Evolutionary conservation across 2,797 vertebrate genomes (phyloP).

Genomic region (Mus minutoides): DNA sequence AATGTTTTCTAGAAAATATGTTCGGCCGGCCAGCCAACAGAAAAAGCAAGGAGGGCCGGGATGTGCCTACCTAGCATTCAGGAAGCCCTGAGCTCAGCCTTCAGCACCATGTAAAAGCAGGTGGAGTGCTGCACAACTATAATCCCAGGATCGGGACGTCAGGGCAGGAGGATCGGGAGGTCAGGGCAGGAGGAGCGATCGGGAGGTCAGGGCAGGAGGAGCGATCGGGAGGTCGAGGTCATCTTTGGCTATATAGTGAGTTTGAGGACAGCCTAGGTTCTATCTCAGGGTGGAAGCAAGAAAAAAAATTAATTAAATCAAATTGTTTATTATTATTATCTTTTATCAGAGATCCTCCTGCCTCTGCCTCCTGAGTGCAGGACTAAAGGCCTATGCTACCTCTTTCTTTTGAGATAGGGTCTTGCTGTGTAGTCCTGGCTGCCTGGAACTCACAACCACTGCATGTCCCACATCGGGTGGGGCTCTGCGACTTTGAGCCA

Average conservation of each 20-base stretch:
- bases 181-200: too few species aligned
- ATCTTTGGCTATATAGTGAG: background rate
- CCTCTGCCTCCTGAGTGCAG: background rate
- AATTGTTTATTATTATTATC: background rate
- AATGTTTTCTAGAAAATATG: background rate
- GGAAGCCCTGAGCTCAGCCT: background rate
- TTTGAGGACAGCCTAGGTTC: background rate
- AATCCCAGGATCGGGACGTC: background rate
- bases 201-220: background rate
- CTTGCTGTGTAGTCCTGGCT: background rate
- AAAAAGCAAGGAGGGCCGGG: background rate
- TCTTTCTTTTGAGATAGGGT: background rate
- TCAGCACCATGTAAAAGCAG: background rate
- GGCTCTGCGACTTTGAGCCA: too few species aligned
- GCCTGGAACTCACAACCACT: background rate
- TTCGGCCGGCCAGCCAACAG: background rate
- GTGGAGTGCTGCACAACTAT: background rate
- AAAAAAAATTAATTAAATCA: background rate
- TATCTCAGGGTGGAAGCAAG: background rate
- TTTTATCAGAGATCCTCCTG: background rate
- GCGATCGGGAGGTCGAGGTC: background rate
- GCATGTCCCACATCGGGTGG: background rate
- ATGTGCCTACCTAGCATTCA: too few species aligned
- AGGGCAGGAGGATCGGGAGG: background rate
- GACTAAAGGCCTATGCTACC: background rate